phyloP scores from a whole-genome alignment of 2,113 vertebrate genomes.

The Anthoscopus minutus region DNA sequence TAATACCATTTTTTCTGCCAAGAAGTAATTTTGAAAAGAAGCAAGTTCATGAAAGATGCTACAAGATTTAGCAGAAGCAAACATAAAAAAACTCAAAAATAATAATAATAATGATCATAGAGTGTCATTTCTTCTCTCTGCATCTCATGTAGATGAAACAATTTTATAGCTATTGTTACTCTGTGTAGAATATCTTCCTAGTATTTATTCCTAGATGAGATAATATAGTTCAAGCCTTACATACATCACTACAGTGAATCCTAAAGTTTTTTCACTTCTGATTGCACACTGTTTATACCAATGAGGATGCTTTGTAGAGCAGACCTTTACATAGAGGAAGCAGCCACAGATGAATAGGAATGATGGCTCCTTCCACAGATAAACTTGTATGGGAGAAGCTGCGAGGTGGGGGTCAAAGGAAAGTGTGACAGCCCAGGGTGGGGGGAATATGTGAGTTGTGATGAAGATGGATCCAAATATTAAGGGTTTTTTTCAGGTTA shows the following conservation, averaged over 20 bases:
- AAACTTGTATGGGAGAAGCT: not conserved
- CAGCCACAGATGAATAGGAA: not conserved
- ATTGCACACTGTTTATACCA: not conserved
- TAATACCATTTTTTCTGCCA: conserved; percentile 28
- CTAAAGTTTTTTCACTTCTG: not conserved
- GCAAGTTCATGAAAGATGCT: conserved; percentile 18
- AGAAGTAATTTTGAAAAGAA: conserved; percentile 46
- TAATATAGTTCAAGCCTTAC: not conserved
- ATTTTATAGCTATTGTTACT: conserved; percentile 30
- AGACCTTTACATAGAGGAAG: not conserved
- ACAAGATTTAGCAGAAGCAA: conserved; percentile 28
- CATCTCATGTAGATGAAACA: conserved; percentile 5
- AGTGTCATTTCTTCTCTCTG: conserved; percentile 12
- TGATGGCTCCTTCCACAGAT: not conserved
- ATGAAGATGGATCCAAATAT: not conserved
- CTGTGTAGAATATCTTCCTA: not conserved
- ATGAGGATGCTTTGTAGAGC: not conserved
- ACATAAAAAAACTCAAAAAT: not conserved
- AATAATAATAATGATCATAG: not conserved
- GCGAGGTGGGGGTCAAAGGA: not conserved
- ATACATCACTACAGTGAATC: not conserved
- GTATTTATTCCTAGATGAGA: not conserved
- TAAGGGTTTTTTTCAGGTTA: not conserved
- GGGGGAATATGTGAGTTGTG: not conserved
- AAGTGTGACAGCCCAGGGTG: not conserved